Evolutionary conservation across 2,113 vertebrate genomes (phyloP).

Genomic region (Andinoacara biseriatus): DNA sequence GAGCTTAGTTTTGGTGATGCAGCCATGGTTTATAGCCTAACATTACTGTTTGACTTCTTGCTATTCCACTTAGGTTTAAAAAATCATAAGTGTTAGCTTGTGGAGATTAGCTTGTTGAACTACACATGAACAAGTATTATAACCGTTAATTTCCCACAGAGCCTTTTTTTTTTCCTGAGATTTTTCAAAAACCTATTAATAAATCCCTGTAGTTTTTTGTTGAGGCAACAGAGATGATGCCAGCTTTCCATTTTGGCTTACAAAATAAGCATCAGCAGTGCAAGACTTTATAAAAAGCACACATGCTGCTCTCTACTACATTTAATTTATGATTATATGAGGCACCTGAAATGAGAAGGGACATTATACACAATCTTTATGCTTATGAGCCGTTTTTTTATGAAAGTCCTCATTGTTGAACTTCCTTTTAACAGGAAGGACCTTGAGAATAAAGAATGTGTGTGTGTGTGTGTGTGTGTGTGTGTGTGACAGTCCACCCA

Average conservation of each 20-base stretch:
- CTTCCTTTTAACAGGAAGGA: neutral
- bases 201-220: neutral
- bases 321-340: neutral
- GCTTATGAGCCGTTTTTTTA: neutral
- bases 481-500: too few relatives aligned
- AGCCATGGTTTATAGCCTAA: neutral
- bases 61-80: neutral
- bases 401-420: neutral
- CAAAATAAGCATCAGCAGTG: neutral
- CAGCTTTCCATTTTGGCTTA: neutral
- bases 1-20: neutral
- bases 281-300: neutral
- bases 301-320: neutral
- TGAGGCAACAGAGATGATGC: neutral
- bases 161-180: neutral
- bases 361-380: accelerated
- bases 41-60: neutral
- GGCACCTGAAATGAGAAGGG: neutral
- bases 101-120: neutral
- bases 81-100: neutral
- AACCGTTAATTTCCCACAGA: neutral
- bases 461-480: neutral
- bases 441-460: neutral
- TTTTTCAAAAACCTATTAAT: neutral
- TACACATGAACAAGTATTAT: neutral